Base-by-base conservation (phyloP, 2,113 vertebrate genomes). In the Aptenodytes forsteri region DNA sequence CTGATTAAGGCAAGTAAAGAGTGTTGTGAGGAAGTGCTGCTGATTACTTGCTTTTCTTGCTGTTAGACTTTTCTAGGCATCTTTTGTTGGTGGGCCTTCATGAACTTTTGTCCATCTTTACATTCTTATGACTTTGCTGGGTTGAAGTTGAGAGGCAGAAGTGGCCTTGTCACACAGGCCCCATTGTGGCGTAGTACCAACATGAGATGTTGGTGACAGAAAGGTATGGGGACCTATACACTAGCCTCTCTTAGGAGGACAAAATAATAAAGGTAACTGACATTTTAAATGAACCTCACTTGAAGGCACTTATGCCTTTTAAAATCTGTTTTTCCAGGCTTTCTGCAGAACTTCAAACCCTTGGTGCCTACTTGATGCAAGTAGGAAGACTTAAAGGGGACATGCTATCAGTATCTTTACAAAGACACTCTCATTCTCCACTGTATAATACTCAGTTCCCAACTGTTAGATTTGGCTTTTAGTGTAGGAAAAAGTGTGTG, bases 181-280 rank as follows among this genome's bases (percentile, higher is more conserved):
- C 10, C 16, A 0, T 47, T 25, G 17, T 66, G 81, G 7, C 2
- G 0, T 18, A 13, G 50, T 25, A 49, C 52, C 32, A 27, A 0
- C 46, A 16, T 19, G 47, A 75, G 73, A 34, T 10, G 6, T 40
- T 87, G 79, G 40, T 90, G 82, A 61, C 27, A 54, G 27, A 67
- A 83, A 10, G 42, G 42, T 50, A 34, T 54, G 22, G 55, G 20
- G 7, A 30, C 75, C 30, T 58, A 5, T 82, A 44, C 2, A 7
- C 1, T 34, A 47, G 42, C 8, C 9, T 62, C 21, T 42, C n/a
- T 19, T 20, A 55, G 56, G 69, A 88, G 75, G 27, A 18, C 61
- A n/a, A 58, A 92, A 22, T 50, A 54, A 23, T 75, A 36, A 84
- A 61, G 21, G 12, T 81, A 66, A 36, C 25, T 58, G 61, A 59